Evolutionary conservation across 2,888 invertebrate genomes (phyloP), one percentile per base, ranked within the genome.

Genomic region (Drosophila pseudotakahashii): DNA sequence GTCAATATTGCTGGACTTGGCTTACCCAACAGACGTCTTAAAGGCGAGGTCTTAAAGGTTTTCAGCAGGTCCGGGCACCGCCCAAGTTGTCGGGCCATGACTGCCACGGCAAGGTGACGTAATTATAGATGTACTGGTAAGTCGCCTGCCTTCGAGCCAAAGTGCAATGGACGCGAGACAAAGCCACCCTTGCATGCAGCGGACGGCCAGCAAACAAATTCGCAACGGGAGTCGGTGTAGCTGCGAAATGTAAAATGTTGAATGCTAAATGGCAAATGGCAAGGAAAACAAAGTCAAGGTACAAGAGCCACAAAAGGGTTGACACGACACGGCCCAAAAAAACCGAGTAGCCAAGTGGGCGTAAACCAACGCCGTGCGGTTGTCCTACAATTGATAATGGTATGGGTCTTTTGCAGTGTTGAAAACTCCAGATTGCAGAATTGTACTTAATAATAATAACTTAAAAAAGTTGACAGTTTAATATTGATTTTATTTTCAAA

Each of bases 61-160:
- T 39, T 9, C n/a, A 45, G 16, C 39, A 6, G 34, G 16, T 14
- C 32, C 11, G 39, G 26, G n/a, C 67, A 41, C 34, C 66, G 53
- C 26, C 39, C 66, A 67, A 66, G 47, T 51, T 57, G 36, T 51
- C 37, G 32, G 68, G 41, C 60, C 66, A 69, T 67, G 75, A 69
- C 67, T 76, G 71, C 48, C 68, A 55, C 50, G 61, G 53, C 41
- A 71, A 88, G 85, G 85, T 88, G 85, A 83, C 87, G 85, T 88
- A 85, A 85, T 85, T 85, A 85, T 85, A 81, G 83, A 85, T 85
- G 88, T 85, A 86, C 86, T 83, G 47, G 62, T 45, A 53, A 51
- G 55, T 61, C 57, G 66, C 63, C 76, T 64, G 78, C 80, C 80
- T 78, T 79, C 74, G 64, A 67, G 45, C 47, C 71, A 82, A 78